Evolutionary conservation across 1,140 invertebrate genomes (phyloP).

Genomic region (Acyrthosiphon pisum): DNA sequence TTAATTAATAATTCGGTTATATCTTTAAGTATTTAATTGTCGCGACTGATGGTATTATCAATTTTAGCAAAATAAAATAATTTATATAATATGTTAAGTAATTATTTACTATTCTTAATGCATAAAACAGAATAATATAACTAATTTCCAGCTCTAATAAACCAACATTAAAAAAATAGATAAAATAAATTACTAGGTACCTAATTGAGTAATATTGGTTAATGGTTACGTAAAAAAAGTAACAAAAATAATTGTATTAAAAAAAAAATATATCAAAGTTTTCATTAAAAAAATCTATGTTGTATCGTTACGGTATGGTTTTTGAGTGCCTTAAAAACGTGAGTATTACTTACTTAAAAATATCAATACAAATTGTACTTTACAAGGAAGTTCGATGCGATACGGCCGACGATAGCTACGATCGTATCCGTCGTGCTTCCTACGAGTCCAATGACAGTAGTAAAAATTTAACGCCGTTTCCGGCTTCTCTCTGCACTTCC

Average conservation of each 20-base stretch:
- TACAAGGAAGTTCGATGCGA: background rate
- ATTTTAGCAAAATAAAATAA: background rate
- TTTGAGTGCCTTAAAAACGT: background rate
- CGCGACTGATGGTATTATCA: background rate
- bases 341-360: background rate
- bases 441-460: background rate
- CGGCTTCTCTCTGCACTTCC: background rate
- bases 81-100: background rate
- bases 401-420: background rate
- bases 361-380: background rate
- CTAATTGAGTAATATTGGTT: too few relatives aligned
- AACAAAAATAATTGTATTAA: background rate
- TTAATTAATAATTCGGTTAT: too few relatives aligned
- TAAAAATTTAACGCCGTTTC: conserved; percentile 15
- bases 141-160: too few relatives aligned
- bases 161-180: too few relatives aligned
- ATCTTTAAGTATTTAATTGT: background rate
- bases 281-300: background rate
- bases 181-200: too few relatives aligned
- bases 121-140: too few relatives aligned
- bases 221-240: too few relatives aligned
- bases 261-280: background rate
- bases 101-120: too few relatives aligned
- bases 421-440: background rate
- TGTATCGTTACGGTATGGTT: too few relatives aligned